Base-by-base conservation (phyloP, 1,140 invertebrate species). In the Streblospio benedicti region DNA sequence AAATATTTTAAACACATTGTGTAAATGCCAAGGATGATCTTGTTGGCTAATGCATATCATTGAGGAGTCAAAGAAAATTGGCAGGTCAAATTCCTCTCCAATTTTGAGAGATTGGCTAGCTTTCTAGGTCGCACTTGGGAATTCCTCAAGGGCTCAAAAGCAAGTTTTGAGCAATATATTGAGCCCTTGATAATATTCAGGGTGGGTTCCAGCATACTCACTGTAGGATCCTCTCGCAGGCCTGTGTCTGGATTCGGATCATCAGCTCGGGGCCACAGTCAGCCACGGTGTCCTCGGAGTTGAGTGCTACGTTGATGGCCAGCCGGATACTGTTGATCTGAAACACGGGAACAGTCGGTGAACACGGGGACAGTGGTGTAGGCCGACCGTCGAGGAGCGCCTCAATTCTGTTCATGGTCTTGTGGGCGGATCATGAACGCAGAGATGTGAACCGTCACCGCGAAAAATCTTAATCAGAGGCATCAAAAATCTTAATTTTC, bases 281-380 rank as follows among this genome's bases (percentile, higher is more conserved):
- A 6, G 65, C 59, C 27, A 66, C 65, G n/a, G 61, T 64, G 44
- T 66, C 57, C 33, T 69, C 57, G 57, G 62, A 70, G 23, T 71
- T 71, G 12, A 75, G 53, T 14, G 70, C 67, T 50, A 73, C 59
- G 52, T 75, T 75, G 23, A 74, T 72, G 4, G 70, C 71, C 55
- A 68, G 62, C 9, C 72, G 63, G 20, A 75, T 67, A 14, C 65
- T 63, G 64, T 75, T 75, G 33, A 75, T 71, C 73, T 74, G 45
- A 58, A 4, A 57, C 35, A 23, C 2, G 12, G n/a, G n/a, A n/a
- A 49, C 25, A 23, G 1, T 20, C 30, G 20, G 2, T 52, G 30
- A 30, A 25, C 20, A 2, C 30, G 9, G 50, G 2, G 20, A 23
- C 2, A n/a, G 23, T 28, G 4, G 3, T 5, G 31, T 4, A 51